These are phyloP conservation scores for Allobates femoralis DNA, from an alignment of 2,797 vertebrate species.

Conservation along the genomic window DNA sequence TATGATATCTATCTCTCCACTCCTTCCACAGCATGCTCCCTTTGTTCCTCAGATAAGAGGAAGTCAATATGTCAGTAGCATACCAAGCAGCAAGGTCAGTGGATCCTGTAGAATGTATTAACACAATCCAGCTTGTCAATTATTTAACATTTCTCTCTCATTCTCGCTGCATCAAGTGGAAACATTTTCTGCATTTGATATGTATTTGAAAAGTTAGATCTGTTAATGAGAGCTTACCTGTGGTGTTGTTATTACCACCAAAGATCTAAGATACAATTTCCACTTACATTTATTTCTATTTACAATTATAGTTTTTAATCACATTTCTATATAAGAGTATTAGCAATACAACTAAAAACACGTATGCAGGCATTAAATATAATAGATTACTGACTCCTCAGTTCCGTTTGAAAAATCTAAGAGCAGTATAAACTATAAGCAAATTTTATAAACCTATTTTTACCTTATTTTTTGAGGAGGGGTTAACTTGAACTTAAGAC, in stretches of 20 bases:
- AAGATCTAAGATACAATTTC: conserved; percentile 8
- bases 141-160: conserved; percentile 51
- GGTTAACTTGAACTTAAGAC: neutral
- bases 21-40: conserved; percentile 49
- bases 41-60: conserved; percentile 62
- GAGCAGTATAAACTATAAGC: neutral
- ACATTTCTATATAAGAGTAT: neutral
- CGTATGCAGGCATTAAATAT: neutral
- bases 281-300: neutral
- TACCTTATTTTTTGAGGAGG: neutral
- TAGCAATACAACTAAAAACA: neutral
- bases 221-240: conserved; percentile 64
- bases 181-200: conserved; percentile 48
- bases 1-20: conserved; percentile 52
- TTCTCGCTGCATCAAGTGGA: conserved; percentile 32
- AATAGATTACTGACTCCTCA: neutral
- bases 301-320: neutral
- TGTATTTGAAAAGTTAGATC: conserved; percentile 55
- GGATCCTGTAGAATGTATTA: conserved; percentile 51
- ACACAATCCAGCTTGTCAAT: conserved; percentile 54
- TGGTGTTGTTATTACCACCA: conserved; percentile 6
- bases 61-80: conserved; percentile 64
- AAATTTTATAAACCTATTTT: neutral
- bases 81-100: conserved; percentile 62
- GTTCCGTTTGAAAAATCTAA: neutral